Percentiles rank a stretch among this genome's conserved stretches.
These are phyloP conservation scores for Serrognathus titanus DNA, from an alignment of 2,888 invertebrate genomes.

Conservation along the genomic window DNA sequence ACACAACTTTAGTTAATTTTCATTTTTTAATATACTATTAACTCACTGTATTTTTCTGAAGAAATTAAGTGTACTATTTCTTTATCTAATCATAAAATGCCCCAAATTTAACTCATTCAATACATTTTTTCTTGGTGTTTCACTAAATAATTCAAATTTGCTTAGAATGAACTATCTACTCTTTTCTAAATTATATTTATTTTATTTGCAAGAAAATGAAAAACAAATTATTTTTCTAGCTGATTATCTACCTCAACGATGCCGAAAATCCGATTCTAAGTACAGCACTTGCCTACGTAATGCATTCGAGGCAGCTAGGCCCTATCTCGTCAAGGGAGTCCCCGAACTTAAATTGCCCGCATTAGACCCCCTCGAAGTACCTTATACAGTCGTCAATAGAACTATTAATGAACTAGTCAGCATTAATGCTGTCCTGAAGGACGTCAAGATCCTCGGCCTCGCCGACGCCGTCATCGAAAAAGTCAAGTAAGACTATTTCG, in stretches of 20 bases:
- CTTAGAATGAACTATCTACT: too few relatives aligned
- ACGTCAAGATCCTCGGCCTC: conserved; percentile 63
- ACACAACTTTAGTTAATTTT: too few relatives aligned
- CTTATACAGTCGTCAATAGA: conserved; percentile 66
- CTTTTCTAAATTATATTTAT: too few relatives aligned
- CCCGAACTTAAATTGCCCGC: conserved; percentile 66
- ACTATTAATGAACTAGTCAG: conserved; percentile 63
- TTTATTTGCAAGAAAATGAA: too few relatives aligned
- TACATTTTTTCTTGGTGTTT: too few relatives aligned
- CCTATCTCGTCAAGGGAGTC: conserved; percentile 61
- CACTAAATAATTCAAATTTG: too few relatives aligned
- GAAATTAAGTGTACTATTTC: too few relatives aligned
- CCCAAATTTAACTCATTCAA: too few relatives aligned
- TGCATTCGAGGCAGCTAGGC: conserved; percentile 58
- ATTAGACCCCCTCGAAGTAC: conserved; percentile 67
- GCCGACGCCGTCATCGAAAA: conserved; percentile 62
- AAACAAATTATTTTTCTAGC: conserved; percentile 51
- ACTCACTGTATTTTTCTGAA: too few relatives aligned
- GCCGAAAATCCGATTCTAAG: conserved; percentile 61
- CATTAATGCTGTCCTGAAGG: conserved; percentile 62
- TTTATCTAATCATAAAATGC: too few relatives aligned
- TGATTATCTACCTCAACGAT: conserved; percentile 59
- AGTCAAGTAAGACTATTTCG: conserved; percentile 55
- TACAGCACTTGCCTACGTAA: conserved; percentile 60
- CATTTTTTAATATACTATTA: too few relatives aligned